Evolutionary conservation across 2,113 vertebrate species (phyloP).

Genomic region (Tenrec ecaudatus): DNA sequence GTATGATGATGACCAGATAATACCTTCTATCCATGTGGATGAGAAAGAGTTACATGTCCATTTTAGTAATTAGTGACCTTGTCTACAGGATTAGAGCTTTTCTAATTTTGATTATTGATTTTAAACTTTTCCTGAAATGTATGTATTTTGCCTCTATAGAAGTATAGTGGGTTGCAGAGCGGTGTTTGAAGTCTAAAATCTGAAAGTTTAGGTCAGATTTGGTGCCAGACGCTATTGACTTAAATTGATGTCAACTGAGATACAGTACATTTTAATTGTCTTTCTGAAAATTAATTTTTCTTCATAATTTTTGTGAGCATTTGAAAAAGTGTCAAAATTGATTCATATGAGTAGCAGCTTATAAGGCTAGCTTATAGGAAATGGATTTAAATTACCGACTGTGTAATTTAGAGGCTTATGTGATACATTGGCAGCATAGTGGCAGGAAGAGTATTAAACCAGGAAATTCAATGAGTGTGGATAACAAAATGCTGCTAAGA

Average conservation of each 20-base stretch:
- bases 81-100: too few species aligned
- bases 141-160: background rate
- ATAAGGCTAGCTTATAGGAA: background rate
- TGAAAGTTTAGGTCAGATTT: background rate
- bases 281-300: background rate
- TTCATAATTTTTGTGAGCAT: background rate
- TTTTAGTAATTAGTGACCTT: slow-evolving; percentile 1
- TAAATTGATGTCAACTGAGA: background rate
- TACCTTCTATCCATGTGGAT: background rate
- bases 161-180: background rate
- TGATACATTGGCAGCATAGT: background rate
- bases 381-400: background rate
- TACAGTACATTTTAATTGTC: background rate
- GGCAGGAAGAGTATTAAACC: background rate
- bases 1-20: background rate
- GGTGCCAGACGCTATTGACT: background rate
- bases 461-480: background rate
- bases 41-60: background rate
- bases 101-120: background rate
- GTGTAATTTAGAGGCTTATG: background rate
- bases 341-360: background rate
- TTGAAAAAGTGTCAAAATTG: background rate
- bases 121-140: slow-evolving; percentile 4
- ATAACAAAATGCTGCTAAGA: background rate
- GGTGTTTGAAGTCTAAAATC: background rate